Evolutionary conservation across 92 coral and sea anemone genomes (phyloP).

Genomic region (Palythoa heliodiscus): DNA sequence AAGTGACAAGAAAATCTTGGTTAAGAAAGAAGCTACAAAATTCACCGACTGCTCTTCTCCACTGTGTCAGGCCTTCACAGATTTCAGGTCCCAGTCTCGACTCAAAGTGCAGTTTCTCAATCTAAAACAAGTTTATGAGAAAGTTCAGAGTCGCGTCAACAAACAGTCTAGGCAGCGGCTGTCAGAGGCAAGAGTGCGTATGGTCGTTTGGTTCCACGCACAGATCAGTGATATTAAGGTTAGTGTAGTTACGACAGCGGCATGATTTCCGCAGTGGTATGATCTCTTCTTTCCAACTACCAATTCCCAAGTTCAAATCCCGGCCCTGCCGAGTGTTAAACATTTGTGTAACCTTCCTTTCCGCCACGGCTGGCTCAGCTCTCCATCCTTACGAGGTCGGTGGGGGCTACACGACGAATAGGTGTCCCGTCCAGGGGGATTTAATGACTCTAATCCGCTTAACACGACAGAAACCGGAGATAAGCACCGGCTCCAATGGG

Average conservation of each 20-base stretch:
- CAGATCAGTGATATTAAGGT: slow-evolving; percentile 54
- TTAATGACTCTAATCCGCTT: too few relatives aligned
- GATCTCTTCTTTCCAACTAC: background rate
- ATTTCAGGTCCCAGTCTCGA: background rate
- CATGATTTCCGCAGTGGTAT: background rate
- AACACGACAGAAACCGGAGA: too few relatives aligned
- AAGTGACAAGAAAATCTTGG: background rate
- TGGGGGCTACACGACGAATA: too few relatives aligned
- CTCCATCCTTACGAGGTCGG: too few relatives aligned
- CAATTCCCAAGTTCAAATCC: too few relatives aligned
- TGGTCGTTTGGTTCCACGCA: slow-evolving; percentile 78
- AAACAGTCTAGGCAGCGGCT: slow-evolving; percentile 87
- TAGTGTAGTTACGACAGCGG: background rate
- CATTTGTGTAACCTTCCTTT: too few relatives aligned
- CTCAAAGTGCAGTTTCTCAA: slow-evolving; percentile 46
- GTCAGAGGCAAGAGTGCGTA: slow-evolving; percentile 80
- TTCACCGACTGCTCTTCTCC: background rate
- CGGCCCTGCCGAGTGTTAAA: too few relatives aligned
- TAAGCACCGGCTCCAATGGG: too few relatives aligned
- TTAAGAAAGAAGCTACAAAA: slow-evolving; percentile 18
- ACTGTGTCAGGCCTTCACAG: background rate
- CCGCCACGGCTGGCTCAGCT: too few relatives aligned
- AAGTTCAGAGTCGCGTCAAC: slow-evolving; percentile 91
- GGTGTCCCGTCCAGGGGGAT: too few relatives aligned
- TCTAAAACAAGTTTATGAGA: slow-evolving; percentile 72